Conservation (phyloP, 2,113 vertebrate genomes). For the Rhea americana region DNA sequence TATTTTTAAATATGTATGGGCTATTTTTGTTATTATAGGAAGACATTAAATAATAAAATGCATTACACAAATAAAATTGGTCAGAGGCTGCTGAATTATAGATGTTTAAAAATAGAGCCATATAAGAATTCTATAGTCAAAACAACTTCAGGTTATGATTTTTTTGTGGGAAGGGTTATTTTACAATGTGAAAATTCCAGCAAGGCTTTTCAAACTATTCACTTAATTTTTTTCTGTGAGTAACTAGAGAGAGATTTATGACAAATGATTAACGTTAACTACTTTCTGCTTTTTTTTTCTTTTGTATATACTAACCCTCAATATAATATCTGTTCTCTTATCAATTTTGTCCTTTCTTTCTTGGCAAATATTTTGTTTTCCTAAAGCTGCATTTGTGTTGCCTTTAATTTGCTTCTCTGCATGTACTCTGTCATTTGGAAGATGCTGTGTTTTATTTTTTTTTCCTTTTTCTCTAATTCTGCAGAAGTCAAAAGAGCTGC, state of each 20-base stretch:
- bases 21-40: slow-evolving; percentile 4
- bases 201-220: neutral
- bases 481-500: neutral
- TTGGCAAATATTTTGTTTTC: neutral
- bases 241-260: slow-evolving; percentile 15
- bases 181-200: neutral
- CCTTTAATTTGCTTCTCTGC: neutral
- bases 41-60: neutral
- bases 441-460: neutral
- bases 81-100: neutral
- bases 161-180: neutral
- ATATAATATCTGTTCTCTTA: neutral
- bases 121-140: neutral
- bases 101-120: neutral
- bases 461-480: neutral
- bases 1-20: slow-evolving; percentile 17
- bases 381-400: neutral
- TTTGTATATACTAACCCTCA: neutral
- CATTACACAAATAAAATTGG: neutral
- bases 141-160: neutral
- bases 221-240: neutral
- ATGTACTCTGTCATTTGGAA: neutral
- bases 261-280: neutral
- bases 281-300: neutral
- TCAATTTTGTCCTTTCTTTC: neutral